Evolutionary conservation across 2,113 vertebrate species (phyloP), one percentile per base, ranked within the genome.

Genomic region (Passer montanus): DNA sequence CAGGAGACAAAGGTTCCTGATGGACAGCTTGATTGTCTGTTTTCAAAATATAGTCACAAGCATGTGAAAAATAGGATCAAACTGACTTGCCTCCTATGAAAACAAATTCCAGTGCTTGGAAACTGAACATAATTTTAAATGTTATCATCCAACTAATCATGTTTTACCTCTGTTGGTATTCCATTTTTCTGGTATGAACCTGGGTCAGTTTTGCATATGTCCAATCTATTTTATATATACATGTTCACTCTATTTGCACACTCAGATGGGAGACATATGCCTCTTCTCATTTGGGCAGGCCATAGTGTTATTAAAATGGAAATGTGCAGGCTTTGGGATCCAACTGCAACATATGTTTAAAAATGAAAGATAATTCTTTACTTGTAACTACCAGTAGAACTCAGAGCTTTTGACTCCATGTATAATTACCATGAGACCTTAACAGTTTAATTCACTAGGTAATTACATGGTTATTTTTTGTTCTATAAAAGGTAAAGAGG

Each of bases 391-490:
- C 89, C 96, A 97, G 93, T 97, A 97, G 93, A 98, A 97, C 94
- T 89, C 87, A 39, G 85, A 96, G 97, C 96, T 97, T 98, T 98
- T 97, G 97, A 97, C 97, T 97, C 95, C 74, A 60, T 26, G 52
- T 78, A 85, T 98, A 98, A 98, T 98, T 98, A 97, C 95, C 83
- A 59, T 16, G 81, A 97, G 97, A 98, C 97, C 97, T 96, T 94
- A 86, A 94, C 89, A 95, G 97, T 97, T 97, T 97, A 97, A 98
- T 97, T 98, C 95, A 97, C 96, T 93, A 95, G 94, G 96, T 98
- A 98, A 98, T 98, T 98, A 97, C 97, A 98, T 47, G 84, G 95
- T 96, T 97, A 94, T 96, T 97, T 97, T 97, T 96, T 97, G 87
- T 97, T 96, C 97, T 97, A 90, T 96, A 95, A 97, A 97, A 97